Percentiles rank a stretch among this genome's conserved stretches.
These are phyloP conservation scores for Falco punctatus DNA, from an alignment of 2,113 vertebrate species.

Conservation along the genomic window DNA sequence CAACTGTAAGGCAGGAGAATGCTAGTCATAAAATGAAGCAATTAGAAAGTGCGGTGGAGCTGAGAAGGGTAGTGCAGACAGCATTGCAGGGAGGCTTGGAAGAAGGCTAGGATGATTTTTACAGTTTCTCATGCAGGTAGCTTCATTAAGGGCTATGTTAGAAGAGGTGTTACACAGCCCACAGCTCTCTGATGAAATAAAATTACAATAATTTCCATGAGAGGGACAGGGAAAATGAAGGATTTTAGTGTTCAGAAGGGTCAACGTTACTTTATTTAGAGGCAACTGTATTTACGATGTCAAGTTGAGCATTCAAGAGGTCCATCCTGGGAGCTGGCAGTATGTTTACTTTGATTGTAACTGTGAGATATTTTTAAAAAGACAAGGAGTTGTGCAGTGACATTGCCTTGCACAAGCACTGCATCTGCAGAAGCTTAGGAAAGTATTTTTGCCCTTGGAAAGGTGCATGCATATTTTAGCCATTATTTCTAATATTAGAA, in stretches of 20 bases:
- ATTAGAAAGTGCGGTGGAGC: background rate
- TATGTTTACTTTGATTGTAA: background rate
- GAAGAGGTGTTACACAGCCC: background rate
- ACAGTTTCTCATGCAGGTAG: background rate
- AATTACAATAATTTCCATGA: background rate
- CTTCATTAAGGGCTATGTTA: background rate
- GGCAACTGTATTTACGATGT: background rate
- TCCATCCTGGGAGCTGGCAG: background rate
- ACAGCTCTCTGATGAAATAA: background rate
- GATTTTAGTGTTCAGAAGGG: background rate
- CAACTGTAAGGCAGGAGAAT: background rate
- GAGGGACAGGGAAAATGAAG: background rate
- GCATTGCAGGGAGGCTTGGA: background rate
- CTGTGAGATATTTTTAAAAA: background rate
- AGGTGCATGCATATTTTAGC: background rate
- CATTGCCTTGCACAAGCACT: background rate
- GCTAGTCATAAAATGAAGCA: background rate
- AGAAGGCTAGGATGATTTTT: background rate
- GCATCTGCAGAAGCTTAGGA: background rate
- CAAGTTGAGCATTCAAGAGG: background rate
- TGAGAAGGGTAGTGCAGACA: background rate
- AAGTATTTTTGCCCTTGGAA: constrained; percentile 9
- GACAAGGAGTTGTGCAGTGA: background rate
- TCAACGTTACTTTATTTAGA: background rate
- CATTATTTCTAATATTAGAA: background rate